A percentile compares a stretch with the other conserved stretches of the same genome.
phyloP scores from a whole-genome alignment of 2,113 vertebrate genomes.

The Thalassarche chlororhynchos region DNA sequence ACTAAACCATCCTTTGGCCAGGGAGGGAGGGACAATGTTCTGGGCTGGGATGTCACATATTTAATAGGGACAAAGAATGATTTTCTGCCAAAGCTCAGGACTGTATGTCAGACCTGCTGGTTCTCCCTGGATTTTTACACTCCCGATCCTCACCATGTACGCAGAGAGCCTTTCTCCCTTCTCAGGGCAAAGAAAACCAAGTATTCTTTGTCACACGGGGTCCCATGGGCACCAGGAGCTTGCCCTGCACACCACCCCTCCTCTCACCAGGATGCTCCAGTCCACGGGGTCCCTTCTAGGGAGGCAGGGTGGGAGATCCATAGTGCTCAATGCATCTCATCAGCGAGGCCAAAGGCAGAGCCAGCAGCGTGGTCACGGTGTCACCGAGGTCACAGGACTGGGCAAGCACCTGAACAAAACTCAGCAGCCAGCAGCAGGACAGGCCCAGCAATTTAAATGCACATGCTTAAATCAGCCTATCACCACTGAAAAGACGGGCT shows the following conservation, averaged over 20 bases:
- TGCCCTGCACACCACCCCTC: not conserved
- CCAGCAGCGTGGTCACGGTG: not conserved
- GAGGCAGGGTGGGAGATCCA: not conserved
- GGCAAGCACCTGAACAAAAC: not conserved
- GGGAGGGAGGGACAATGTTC: not conserved
- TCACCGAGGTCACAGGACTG: not conserved
- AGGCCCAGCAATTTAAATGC: not conserved
- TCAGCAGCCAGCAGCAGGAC: not conserved
- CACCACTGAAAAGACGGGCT: not conserved
- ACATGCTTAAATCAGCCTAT: not conserved
- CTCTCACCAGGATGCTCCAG: not conserved
- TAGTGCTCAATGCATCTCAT: fast-evolving
- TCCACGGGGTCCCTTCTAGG: too few species aligned
- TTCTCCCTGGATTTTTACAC: not conserved
- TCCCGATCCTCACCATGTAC: not conserved
- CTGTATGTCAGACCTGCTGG: not conserved
- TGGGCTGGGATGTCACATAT: not conserved
- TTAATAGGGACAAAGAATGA: not conserved
- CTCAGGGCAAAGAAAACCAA: not conserved
- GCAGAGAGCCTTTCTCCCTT: not conserved
- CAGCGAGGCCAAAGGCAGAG: not conserved
- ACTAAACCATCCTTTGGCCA: not conserved
- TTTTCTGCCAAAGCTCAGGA: not conserved
- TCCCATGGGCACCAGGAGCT: not conserved
- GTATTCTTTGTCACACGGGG: fast-evolving